Conservation (phyloP, 2,797 vertebrate species). For the Phalanger gymnotis region DNA sequence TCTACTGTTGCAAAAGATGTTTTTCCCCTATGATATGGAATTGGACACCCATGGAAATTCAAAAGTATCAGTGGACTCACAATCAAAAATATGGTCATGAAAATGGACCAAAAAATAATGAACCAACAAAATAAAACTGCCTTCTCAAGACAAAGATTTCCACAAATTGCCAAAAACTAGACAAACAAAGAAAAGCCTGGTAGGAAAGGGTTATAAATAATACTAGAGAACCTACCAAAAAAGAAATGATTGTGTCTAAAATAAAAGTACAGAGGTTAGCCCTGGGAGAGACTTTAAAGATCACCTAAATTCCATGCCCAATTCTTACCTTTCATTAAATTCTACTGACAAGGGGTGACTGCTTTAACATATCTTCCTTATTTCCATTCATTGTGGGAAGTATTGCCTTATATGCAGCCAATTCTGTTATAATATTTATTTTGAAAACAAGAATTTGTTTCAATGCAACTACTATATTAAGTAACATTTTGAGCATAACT, state of each 20-base stretch:
- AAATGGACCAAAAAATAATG: not conserved
- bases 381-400: not conserved
- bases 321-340: not conserved
- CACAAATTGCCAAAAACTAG: not conserved
- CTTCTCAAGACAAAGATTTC: not conserved
- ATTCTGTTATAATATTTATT: not conserved
- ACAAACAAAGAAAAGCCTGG: not conserved
- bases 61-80: not conserved
- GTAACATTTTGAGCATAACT: not conserved
- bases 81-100: not conserved
- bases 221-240: not conserved
- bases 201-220: not conserved
- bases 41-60: not conserved
- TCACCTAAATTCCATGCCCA: not conserved
- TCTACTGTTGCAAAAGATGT: not conserved
- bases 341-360: not conserved
- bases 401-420: not conserved
- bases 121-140: not conserved
- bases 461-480: not conserved
- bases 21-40: not conserved
- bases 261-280: not conserved
- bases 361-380: not conserved
- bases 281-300: not conserved
- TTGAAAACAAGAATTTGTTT: not conserved
- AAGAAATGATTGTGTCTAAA: not conserved